Base-by-base conservation (phyloP, 2,797 vertebrate species). In the Sebastiscus albofasciatus region DNA sequence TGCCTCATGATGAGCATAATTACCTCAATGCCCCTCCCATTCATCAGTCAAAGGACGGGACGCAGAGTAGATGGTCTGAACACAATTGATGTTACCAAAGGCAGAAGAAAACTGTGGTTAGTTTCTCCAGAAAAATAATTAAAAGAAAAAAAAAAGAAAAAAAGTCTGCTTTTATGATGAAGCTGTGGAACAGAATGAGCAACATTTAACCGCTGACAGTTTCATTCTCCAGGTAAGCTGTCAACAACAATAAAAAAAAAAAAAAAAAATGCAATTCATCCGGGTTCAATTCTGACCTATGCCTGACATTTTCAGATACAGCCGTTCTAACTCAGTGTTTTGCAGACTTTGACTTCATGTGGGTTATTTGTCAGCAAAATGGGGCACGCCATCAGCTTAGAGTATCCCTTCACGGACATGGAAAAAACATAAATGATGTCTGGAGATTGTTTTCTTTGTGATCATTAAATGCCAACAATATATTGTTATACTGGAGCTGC, bases 1-100 rank as follows among this genome's bases (percentile, higher is more conserved):
- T 84, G 67, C 75, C 79, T 79, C 83, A 67, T 87, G 85, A 92
- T 90, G 87, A 89, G 83, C 65, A 27, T 90, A 91, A 94, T 94
- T 90, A 86, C 81, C 82, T 85, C 4, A 27, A 62, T 83, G 83
- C 72, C 76, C 84, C 81, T 73, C 71, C 82, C 66, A 71, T 86
- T 74, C 33, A 87, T 90, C 84, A 89, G 74, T 55, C 61, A 70
- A 39, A 49, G 33, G 62, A 72, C 11, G n/a, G 62, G 71, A 52
- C 54, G 26, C 34, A 29, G 27, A 67, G 56, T 67, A 22, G 66
- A 58, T 29, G 27, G n/a, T 33, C 7, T 67, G 60, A 73, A 42
- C 39, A 52, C 60, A 27, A 36, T 16, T 67, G 39, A 22, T 54
- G 20, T 72, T 55, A 31, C 29, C 62, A 14, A n/a, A 65, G 7